These are phyloP conservation scores for Sesamia inferens DNA, from an alignment of 2,888 invertebrate species.

Conservation along the genomic window DNA sequence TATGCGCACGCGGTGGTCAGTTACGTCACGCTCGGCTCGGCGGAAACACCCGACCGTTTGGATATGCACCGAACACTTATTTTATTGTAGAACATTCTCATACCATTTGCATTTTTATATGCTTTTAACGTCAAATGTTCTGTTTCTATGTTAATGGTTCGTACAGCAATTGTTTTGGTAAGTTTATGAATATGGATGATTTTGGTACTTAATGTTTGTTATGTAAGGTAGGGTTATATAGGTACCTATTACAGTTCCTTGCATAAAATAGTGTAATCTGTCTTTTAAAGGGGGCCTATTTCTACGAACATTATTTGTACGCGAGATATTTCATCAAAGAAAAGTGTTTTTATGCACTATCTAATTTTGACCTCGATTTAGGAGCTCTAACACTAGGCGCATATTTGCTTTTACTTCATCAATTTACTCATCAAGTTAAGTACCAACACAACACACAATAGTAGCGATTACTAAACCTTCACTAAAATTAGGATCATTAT, in stretches of 20 bases:
- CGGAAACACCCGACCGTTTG: constrained; percentile 42
- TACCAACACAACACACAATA: neutral
- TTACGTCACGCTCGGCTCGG: constrained; percentile 42
- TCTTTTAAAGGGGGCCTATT: neutral
- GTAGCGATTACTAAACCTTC: neutral
- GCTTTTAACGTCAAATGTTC: constrained; percentile 5
- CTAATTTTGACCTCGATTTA: neutral
- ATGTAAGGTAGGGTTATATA: neutral
- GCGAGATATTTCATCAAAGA: neutral
- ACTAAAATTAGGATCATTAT: constrained; percentile 17
- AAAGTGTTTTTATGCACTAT: neutral
- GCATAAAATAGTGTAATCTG: neutral
- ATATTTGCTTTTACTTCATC: too few relatives aligned
- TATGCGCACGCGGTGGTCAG: constrained; percentile 47
- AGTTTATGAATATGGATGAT: constrained; percentile 13
- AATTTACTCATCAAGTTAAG: neutral
- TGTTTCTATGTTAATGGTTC: constrained; percentile 36
- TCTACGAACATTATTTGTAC: neutral
- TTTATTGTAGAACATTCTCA: constrained; percentile 10
- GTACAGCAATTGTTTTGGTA: constrained; percentile 10
- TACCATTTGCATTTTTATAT: constrained; percentile 44
- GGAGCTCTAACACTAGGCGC: neutral
- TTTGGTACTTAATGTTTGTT: neutral
- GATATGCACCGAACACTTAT: constrained; percentile 18
- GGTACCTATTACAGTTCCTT: neutral